These are phyloP conservation scores for Furcula furcula DNA, from an alignment of 2,888 invertebrate genomes.

Conservation along the genomic window DNA sequence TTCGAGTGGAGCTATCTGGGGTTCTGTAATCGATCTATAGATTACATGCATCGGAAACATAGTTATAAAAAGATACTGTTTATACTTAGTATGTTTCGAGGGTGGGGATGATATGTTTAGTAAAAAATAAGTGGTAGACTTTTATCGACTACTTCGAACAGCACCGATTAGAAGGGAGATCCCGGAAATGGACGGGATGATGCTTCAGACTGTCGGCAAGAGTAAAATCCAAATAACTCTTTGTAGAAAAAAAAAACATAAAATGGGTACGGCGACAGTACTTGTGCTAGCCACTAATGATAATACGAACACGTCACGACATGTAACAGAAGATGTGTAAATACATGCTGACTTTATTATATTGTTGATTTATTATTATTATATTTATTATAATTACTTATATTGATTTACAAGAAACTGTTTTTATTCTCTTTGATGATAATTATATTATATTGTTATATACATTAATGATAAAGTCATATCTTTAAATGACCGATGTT, in stretches of 20 bases:
- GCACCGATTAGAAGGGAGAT: slow-evolving; percentile 27
- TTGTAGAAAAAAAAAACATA: slow-evolving; percentile 47
- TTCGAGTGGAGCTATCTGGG: slow-evolving; percentile 16
- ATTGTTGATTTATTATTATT: slow-evolving; percentile 61
- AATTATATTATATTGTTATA: slow-evolving; percentile 51
- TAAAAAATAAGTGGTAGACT: slow-evolving; percentile 51
- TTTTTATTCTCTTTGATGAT: slow-evolving; percentile 42
- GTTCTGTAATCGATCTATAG: slow-evolving; percentile 34
- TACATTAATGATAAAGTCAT: slow-evolving; percentile 60
- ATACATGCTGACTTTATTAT: slow-evolving; percentile 66
- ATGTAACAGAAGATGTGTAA: slow-evolving; percentile 46
- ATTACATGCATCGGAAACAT: slow-evolving; percentile 55
- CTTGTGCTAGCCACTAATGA: slow-evolving; percentile 41
- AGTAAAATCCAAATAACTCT: slow-evolving; percentile 54
- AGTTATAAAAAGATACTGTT: slow-evolving; percentile 33
- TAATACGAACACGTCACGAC: slow-evolving; percentile 39
- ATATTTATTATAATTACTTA: slow-evolving; percentile 58
- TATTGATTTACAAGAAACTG: slow-evolving; percentile 39
- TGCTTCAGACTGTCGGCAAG: slow-evolving; percentile 32
- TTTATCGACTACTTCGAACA: slow-evolving; percentile 43
- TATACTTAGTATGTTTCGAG: slow-evolving; percentile 43
- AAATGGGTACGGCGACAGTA: slow-evolving; percentile 63
- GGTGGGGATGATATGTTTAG: slow-evolving; percentile 37
- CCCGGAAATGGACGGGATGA: slow-evolving; percentile 3
- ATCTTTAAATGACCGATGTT: slow-evolving; percentile 61